phyloP scores from a whole-genome alignment of 23 tunicate species.

The Ascidia mentula region DNA sequence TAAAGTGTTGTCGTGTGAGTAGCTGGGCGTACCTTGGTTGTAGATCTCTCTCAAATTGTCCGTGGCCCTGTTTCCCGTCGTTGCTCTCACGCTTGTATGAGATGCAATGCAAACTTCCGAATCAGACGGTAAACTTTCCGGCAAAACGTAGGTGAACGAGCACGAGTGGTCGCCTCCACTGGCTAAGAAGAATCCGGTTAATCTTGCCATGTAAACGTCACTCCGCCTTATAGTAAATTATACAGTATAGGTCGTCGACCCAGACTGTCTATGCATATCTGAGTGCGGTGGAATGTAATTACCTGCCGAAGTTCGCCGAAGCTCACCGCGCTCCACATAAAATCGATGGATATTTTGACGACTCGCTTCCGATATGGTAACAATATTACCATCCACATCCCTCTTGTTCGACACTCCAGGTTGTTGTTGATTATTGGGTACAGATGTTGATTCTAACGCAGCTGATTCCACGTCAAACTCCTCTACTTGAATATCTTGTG shows the following conservation, averaged over 20 bases:
- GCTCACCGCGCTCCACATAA: background rate
- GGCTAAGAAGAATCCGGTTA: background rate
- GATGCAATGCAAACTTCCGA: background rate
- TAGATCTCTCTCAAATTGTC: background rate
- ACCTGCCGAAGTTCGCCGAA: background rate
- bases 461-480: background rate
- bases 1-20: background rate
- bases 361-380: background rate
- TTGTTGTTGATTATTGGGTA: background rate
- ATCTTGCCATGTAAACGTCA: background rate
- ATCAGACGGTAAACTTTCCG: background rate
- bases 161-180: background rate
- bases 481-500: background rate
- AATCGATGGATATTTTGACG: background rate
- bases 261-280: background rate
- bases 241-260: background rate
- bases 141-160: conserved; percentile 7
- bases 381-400: background rate
- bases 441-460: background rate
- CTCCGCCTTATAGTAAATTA: no score
- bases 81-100: background rate
- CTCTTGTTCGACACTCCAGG: background rate
- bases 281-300: conserved; percentile 1
- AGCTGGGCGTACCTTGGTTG: background rate
- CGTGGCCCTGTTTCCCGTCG: background rate